Evolutionary conservation across 2,888 invertebrate genomes (phyloP), one percentile per base, ranked within the genome.

Genomic region (Diaperis boleti): DNA sequence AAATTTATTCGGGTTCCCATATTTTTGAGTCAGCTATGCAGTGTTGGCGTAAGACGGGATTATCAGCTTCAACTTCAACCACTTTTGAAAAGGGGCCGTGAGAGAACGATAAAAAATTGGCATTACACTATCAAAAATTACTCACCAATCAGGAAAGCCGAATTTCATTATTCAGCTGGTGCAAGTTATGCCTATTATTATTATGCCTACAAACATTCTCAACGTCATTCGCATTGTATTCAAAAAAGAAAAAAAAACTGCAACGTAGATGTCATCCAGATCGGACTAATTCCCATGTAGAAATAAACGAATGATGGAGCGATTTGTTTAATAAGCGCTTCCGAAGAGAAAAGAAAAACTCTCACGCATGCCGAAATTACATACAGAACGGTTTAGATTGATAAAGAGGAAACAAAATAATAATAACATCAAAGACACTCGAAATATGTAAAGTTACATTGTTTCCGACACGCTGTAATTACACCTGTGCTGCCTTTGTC

Each of bases 331-430:
- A 56, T 56, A 56, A 37, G 20, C 20, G 56, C 45, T 56, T 56
- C 56, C 26, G 20, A 56, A 44, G 55, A n/a, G n/a, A 15, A 37
- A 22, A 35, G 18, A 50, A 65, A 59, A 63, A 64, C 65, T 72
- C 72, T 71, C 71, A 72, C 71, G 72, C 72, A 71, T 70, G 72
- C 70, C 71, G 66, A 71, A 71, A 69, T 68, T 65, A 68, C 64
- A 67, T 54, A 57, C 11, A 49, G 54, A 65, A 59, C 62, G 56
- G 65, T 71, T 66, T 62, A 76, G 74, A 74, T 76, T 74, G 75
- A 75, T 76, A 72, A 73, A 71, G 69, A 72, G 76, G 76, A 76
- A 75, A 69, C 69, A 67, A 70, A 44, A 52, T 35, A 64, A n/a
- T n/a, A n/a, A 73, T 69, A 72, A 73, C 71, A 62, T 66, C 71